phyloP scores from a whole-genome alignment of 1,140 invertebrate genomes.

The Paramacrobiotus metropolitanus region DNA sequence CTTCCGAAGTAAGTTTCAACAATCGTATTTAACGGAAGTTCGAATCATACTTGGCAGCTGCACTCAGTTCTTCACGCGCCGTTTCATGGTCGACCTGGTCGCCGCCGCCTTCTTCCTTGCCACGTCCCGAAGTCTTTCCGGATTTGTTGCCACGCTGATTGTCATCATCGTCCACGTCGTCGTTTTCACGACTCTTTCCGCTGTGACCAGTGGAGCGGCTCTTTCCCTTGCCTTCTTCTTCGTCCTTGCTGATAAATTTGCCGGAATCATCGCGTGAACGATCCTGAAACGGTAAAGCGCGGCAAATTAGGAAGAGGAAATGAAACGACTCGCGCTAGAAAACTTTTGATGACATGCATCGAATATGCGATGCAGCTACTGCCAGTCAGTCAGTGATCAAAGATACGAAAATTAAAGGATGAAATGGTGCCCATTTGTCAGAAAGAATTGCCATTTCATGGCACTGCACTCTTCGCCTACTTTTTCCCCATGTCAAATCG shows the following conservation, averaged over 20 bases:
- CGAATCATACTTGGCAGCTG: background rate
- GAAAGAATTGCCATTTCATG: too few species aligned
- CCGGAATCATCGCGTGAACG: background rate
- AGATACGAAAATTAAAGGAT: too few species aligned
- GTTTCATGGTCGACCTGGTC: background rate
- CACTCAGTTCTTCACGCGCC: background rate
- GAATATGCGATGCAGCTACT: too few species aligned
- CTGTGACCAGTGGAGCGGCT: background rate
- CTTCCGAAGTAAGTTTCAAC: background rate
- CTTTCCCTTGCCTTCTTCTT: background rate
- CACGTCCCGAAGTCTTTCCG: too few species aligned
- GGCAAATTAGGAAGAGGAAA: too few species aligned
- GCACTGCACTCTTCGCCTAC: too few species aligned
- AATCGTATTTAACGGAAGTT: background rate
- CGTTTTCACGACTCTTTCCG: background rate
- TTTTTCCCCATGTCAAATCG: too few species aligned
- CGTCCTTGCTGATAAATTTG: background rate
- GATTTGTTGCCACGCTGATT: background rate
- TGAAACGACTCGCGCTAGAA: too few species aligned
- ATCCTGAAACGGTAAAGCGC: too few species aligned
- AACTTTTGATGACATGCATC: too few species aligned
- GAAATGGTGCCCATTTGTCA: too few species aligned
- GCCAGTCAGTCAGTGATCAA: too few species aligned
- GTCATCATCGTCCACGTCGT: slow-evolving; percentile 9
- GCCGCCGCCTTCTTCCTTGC: background rate